These are phyloP conservation scores for Sminthurides aquaticus DNA, from an alignment of 2,888 invertebrate genomes.

Conservation along the genomic window DNA sequence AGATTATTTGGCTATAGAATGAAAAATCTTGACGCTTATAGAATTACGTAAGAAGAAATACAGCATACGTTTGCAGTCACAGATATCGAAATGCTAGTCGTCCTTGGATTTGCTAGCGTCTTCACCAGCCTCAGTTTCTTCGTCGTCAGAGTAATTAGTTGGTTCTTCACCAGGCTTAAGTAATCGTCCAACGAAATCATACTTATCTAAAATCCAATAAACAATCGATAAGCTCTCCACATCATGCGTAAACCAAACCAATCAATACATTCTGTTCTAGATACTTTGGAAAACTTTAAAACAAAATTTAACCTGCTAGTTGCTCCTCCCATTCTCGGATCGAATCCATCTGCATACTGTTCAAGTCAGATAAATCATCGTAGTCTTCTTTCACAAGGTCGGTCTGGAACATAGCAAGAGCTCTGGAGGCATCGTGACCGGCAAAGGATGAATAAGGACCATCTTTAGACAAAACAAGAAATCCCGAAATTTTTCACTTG, in stretches of 20 bases:
- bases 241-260: too few species aligned
- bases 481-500: not conserved
- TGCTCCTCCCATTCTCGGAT: constrained; percentile 96
- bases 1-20: not conserved
- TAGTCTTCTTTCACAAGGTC: constrained; percentile 73
- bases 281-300: too few species aligned
- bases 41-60: too few species aligned
- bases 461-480: constrained; percentile 53
- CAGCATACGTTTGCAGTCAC: not conserved
- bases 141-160: constrained; percentile 84
- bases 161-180: constrained; percentile 86
- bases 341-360: constrained; percentile 87
- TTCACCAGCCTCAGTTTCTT: constrained; percentile 54
- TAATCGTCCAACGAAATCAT: constrained; percentile 80
- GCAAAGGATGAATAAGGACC: constrained; percentile 92
- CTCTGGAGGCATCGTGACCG: constrained; percentile 89
- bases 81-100: constrained; percentile 26
- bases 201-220: constrained; percentile 90
- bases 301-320: constrained; percentile 66
- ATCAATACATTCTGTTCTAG: too few species aligned
- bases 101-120: constrained; percentile 47
- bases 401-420: constrained; percentile 86
- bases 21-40: too few species aligned
- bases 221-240: too few species aligned
- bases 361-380: constrained; percentile 91